Evolutionary conservation across 1,140 invertebrate genomes (phyloP), one percentile per base, ranked within the genome.

Genomic region (Tetramorium alpestre): DNA sequence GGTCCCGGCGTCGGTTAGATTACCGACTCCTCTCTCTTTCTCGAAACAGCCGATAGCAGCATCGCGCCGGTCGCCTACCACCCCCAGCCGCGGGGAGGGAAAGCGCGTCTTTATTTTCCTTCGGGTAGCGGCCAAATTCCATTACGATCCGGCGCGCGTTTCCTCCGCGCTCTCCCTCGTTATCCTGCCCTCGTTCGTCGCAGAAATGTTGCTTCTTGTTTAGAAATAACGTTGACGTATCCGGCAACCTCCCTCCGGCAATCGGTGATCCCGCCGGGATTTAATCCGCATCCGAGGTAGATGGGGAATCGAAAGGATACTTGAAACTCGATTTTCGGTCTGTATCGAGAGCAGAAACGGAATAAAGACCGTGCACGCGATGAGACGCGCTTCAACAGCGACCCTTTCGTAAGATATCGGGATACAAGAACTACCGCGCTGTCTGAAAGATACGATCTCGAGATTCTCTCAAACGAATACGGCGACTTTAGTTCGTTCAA

Each of bases 201-300:
- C 62, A 54, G 85, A 33, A 69, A 88, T 75, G 82, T 76, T 82
- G 77, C 70, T 56, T 33, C 75, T 54, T 81, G 87, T 84, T 89
- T 89, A 87, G 87, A 89, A 89, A 84, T 81, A 89, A 88, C 73
- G 33, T 73, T 77, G 73, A 78, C 76, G 80, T 80, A 82, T 80
- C 73, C 41, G 33, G 69, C 56, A 56, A 49, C 56, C 58, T 49
- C 51, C 56, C 69, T 87, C 67, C 62, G 51, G 44, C 76, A 60
- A 69, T 81, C 75, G 75, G 47, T 84, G 81, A 89, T 89, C 75
- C 67, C 75, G 54, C 16, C 16, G 87, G 73, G 70, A 86, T 88
- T 89, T 86, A 81, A 89, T 88, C 62, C 81, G 64, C 51, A 54
- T 85, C 64, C 11, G 62, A 28, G 41, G 38, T 44, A 54, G 56